Base-by-base conservation (phyloP, 2,888 invertebrate species). In the Hypomecis punctinalis region DNA sequence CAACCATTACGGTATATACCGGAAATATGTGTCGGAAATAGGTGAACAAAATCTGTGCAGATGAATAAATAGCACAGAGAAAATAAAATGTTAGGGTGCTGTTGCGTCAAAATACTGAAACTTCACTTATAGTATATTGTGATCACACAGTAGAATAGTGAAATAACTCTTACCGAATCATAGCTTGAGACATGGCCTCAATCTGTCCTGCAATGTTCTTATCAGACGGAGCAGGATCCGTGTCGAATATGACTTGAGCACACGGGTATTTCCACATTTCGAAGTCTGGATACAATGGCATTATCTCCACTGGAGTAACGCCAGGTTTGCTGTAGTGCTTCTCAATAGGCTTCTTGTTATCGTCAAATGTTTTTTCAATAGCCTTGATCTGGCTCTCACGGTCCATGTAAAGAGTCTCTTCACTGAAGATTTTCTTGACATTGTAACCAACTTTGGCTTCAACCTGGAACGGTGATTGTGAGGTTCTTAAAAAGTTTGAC, bases 381-480 rank as follows among this genome's bases (percentile, higher is more conserved):
- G 99, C 99, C 81, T 96, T 96, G 76, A 99, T 98, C 92, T 99
- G 99, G 80, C 98, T 98, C 61, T 99, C 98, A 65, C 98, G 95
- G 88, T 99, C 99, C 96, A 98, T 97, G 86, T 99, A 99, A 37
- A 99, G 89, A 0, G 98, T 97, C 83, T 99, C 98, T 79, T 97
- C 97, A 81, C 97, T 96, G 76, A 97, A 95, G 82, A 96, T 97
- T 88, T 98, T 99, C 88, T 99, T 99, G 75, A 99, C 98, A 89
- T 98, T 99, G 90, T 98, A 99, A 82, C 99, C 99, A 62, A 99
- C 98, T 95, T 99, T 99, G 0, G 99, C 98, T 94, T 99, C 99
- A 83, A 98, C 98, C 93, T 93, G 72, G 36, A 82, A 76, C 61
- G 52, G 35, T 37, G 40, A 5, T 47, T 23, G 6, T 58, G 9